Evolutionary conservation across 2,113 vertebrate species (phyloP).

Genomic region (Eudyptes chrysolophus): DNA sequence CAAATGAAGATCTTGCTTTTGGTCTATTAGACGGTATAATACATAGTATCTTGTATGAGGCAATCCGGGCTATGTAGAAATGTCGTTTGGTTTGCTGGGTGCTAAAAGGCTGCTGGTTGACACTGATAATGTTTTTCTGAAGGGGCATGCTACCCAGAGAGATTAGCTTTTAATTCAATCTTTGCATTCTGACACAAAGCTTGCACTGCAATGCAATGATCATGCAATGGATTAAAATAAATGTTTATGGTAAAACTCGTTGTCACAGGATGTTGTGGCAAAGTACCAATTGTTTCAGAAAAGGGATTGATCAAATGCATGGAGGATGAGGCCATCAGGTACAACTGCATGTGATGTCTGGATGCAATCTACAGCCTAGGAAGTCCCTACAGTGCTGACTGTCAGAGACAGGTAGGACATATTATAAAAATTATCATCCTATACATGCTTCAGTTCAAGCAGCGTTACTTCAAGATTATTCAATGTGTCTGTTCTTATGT

Average conservation of each 20-base stretch:
- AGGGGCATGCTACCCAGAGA: neutral
- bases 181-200: neutral
- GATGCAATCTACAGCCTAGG: neutral
- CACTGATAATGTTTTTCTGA: neutral
- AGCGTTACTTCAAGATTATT: neutral
- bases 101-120: neutral
- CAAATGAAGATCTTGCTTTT: neutral
- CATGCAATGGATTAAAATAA: neutral
- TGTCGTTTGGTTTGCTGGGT: neutral
- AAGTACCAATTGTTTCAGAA: neutral
- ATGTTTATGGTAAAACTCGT: neutral
- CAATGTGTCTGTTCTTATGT: neutral
- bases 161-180: neutral
- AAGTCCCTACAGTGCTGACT: neutral
- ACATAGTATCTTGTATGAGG: neutral
- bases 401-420: neutral
- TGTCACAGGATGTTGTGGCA: neutral
- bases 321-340: neutral
- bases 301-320: neutral
- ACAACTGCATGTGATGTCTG: neutral
- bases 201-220: neutral
- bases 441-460: neutral
- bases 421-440: neutral
- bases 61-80: neutral
- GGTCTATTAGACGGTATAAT: neutral